Evolutionary conservation across 1,140 invertebrate species (phyloP).

Genomic region (Lanistes nyassanus): DNA sequence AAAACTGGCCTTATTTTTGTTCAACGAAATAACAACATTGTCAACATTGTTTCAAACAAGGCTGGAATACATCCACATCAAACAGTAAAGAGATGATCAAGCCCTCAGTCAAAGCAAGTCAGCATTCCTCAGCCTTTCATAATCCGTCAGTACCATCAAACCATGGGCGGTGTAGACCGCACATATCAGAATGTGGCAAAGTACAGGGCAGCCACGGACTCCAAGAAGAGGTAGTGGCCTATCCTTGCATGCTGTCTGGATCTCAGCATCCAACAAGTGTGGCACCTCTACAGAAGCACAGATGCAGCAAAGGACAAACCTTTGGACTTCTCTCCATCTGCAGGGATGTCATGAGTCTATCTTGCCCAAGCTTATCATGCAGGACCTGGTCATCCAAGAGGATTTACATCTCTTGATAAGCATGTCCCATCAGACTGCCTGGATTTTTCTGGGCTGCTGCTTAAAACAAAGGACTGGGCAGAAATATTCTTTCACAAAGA

Average conservation of each 20-base stretch:
- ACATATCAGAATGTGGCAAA: slow-evolving; percentile 54
- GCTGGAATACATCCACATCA: too few species aligned
- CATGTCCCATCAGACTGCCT: too few species aligned
- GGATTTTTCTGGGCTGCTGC: too few species aligned
- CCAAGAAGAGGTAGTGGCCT: slow-evolving; percentile 61
- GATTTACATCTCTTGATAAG: too few species aligned
- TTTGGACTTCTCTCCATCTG: slow-evolving; percentile 29
- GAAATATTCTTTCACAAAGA: too few species aligned
- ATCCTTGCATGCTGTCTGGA: slow-evolving; percentile 52
- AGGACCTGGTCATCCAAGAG: slow-evolving; percentile 11
- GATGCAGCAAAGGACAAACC: slow-evolving; percentile 40
- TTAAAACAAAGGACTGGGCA: too few species aligned
- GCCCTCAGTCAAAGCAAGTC: slow-evolving; percentile 42
- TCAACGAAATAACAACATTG: not conserved
- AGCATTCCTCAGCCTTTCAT: slow-evolving; percentile 45
- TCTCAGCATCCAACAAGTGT: slow-evolving; percentile 56
- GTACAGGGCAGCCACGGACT: slow-evolving; percentile 47
- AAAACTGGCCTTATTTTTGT: not conserved
- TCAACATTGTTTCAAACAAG: not conserved
- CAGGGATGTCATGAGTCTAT: not conserved
- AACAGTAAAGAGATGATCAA: too few species aligned
- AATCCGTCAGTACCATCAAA: slow-evolving; percentile 43
- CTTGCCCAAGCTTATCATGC: not conserved
- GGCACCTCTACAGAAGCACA: slow-evolving; percentile 48
- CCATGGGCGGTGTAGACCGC: slow-evolving; percentile 55